Percentiles rank a stretch among this genome's conserved stretches.
These are phyloP conservation scores for Muscicapa adusta DNA, from an alignment of 2,113 vertebrate species.

Conservation along the genomic window DNA sequence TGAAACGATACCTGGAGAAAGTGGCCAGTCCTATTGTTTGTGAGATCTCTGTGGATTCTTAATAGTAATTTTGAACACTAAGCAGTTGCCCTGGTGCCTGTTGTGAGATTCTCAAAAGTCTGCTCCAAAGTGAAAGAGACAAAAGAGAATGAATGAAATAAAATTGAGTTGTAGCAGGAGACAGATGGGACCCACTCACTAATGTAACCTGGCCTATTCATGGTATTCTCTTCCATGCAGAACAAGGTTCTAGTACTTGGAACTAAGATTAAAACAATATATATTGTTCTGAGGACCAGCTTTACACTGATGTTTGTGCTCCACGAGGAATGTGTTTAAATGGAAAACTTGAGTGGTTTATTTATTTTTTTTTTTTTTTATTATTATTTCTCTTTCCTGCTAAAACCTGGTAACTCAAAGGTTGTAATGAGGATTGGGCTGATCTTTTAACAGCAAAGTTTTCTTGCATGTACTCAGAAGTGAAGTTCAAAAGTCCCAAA, in stretches of 20 bases:
- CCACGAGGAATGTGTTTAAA: not conserved
- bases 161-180: slow-evolving; percentile 75
- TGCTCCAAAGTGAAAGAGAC: slow-evolving; percentile 73
- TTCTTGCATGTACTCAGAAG: not conserved
- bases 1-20: slow-evolving; percentile 72
- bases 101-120: slow-evolving; percentile 74
- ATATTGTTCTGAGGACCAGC: not conserved
- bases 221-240: slow-evolving; percentile 13
- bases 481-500: not conserved
- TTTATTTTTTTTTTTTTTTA: not conserved
- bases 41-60: slow-evolving; percentile 18
- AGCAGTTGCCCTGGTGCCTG: slow-evolving; percentile 67
- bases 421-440: accelerated
- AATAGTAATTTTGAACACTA: slow-evolving; percentile 61
- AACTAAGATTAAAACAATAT: not conserved
- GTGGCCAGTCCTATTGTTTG: slow-evolving; percentile 54
- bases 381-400: not conserved
- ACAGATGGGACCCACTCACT: slow-evolving; percentile 84
- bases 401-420: not conserved
- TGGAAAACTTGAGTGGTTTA: not conserved
- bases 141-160: slow-evolving; percentile 79
- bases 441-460: not conserved
- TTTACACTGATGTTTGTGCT: not conserved
- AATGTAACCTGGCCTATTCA: slow-evolving; percentile 75
- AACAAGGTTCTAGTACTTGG: slow-evolving; percentile 37